Evolutionary conservation across 2,888 invertebrate genomes (phyloP), one percentile per base, ranked within the genome.

Genomic region (Chrysolina americana): DNA sequence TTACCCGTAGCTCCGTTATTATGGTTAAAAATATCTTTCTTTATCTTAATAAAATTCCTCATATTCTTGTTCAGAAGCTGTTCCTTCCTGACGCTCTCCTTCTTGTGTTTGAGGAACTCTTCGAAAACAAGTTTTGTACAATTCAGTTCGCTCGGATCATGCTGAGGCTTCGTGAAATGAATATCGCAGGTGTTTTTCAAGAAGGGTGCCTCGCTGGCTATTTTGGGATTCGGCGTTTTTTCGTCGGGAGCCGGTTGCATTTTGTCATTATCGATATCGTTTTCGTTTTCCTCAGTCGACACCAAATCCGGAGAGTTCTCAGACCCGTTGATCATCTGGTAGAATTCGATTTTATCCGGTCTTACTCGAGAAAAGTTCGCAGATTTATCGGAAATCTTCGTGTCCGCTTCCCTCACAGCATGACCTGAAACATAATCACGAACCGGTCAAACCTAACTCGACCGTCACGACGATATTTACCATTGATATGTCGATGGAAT

Each of bases 401-500:
- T 28, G 11, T 66, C 50, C 0, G 36, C 17, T 23, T 41, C 65
- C 15, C 23, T 50, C 36, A 66, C 15, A 17, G 65, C 65, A 28
- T 66, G 65, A 50, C 65, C 65, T 66, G 44, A 41, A 36, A 64
- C 11, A 19, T 8, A n/a, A 64, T 19, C 0, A 15, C 5, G n/a
- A 9, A 44, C 15, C 15, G 15, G 23, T 62, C 28, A 21, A 62
- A 62, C 5, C 21, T 23, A 3, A 44, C 2, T 3, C 2, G 15
- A 44, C 44, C 44, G 15, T 15, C 15, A 44, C 15, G 44, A 15
- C 44, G 9, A 21, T 53, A 53, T 79, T 70, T 78, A 85, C 85
- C 77, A 66, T 81, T 82, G 56, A 83, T 75, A 71, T 84, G 84
- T 50, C 80, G 79, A 65, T 84, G 84, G 75, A 83, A 83, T 23